Conservation (phyloP, 2,113 vertebrate genomes). For the Rhineura floridana region DNA sequence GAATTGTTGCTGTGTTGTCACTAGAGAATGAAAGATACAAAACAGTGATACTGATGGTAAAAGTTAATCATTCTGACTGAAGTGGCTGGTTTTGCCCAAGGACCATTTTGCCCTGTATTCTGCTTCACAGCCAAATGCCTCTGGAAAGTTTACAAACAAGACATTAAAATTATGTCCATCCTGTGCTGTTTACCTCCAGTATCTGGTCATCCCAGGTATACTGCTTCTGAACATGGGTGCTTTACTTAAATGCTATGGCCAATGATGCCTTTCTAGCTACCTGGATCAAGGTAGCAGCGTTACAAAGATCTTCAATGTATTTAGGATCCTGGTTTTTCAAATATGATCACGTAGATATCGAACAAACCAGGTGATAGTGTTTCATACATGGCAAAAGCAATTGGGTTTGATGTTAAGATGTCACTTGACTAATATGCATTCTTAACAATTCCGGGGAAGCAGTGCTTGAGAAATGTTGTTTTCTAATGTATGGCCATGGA, state of each 20-base stretch:
- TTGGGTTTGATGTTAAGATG: conserved; percentile 12
- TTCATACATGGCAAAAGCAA: conserved; percentile 37
- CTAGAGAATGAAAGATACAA: not conserved
- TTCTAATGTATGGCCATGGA: not conserved
- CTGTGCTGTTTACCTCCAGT: not conserved
- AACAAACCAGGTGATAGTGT: conserved; percentile 35
- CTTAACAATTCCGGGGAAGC: conserved; percentile 33
- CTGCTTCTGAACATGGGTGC: not conserved
- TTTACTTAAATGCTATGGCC: too few relatives aligned
- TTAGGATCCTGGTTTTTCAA: conserved; percentile 22
- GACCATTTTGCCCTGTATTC: not conserved
- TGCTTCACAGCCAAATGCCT: conserved; percentile 7
- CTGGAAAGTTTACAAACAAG: conserved; percentile 11
- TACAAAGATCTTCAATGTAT: not conserved
- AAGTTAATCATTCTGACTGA: too few relatives aligned
- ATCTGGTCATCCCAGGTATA: not conserved
- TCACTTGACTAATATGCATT: not conserved
- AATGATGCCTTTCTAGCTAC: too few relatives aligned
- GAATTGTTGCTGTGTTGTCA: not conserved
- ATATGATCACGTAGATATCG: conserved; percentile 40
- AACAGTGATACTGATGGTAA: not conserved
- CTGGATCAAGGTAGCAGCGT: not conserved
- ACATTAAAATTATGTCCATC: not conserved
- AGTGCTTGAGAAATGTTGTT: conserved; percentile 20
- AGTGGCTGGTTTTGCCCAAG: not conserved